Evolutionary conservation across 2,113 vertebrate species (phyloP).

Genomic region (Phalacrocorax brasilianus): DNA sequence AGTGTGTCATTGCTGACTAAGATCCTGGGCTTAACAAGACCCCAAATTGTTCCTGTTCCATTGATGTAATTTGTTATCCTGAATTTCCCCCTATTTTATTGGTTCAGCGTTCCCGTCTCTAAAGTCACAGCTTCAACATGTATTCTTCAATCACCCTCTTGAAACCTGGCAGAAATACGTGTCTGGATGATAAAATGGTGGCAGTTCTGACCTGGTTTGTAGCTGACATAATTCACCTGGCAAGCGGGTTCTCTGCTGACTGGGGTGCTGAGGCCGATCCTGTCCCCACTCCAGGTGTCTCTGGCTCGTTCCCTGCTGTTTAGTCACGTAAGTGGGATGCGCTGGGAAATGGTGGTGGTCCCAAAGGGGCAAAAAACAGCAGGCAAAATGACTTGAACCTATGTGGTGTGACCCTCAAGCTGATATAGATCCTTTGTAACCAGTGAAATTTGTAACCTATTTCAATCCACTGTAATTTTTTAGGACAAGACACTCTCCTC

Average conservation of each 20-base stretch:
- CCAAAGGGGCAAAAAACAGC: neutral
- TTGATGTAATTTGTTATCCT: conserved; percentile 34
- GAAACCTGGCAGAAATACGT: neutral
- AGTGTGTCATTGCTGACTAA: conserved; percentile 17
- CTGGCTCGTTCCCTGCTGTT: neutral
- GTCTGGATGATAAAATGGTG: neutral
- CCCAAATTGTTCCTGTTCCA: conserved; percentile 10
- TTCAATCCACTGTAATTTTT: neutral
- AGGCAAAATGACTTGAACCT: neutral
- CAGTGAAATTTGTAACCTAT: neutral
- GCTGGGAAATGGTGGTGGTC: neutral
- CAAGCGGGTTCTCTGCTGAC: neutral
- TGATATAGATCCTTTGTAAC: neutral
- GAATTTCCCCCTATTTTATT: neutral
- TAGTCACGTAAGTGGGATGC: neutral
- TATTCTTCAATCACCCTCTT: neutral
- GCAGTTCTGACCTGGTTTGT: neutral
- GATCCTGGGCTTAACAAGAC: conserved; percentile 18
- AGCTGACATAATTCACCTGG: neutral
- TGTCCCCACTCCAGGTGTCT: neutral
- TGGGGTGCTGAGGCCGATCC: neutral
- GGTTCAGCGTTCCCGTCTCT: neutral
- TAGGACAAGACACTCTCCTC: neutral
- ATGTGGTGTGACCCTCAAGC: neutral
- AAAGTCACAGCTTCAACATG: neutral